Base-by-base conservation (phyloP, 2,113 vertebrate species). In the Osmerus mordax region DNA sequence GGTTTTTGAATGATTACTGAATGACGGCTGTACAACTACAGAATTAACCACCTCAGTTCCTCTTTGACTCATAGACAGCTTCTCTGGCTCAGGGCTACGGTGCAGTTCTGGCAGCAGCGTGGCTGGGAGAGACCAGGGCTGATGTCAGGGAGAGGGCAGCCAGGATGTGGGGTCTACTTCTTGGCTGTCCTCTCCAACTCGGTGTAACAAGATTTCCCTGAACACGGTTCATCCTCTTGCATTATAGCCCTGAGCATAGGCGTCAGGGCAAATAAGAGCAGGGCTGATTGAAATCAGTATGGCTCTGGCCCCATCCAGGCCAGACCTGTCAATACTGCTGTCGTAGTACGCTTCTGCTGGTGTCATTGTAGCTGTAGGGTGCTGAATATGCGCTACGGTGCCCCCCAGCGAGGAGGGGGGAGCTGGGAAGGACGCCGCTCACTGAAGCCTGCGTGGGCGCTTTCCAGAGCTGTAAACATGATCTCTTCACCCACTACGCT, bases 141-240 rank as follows among this genome's bases (percentile, higher is more conserved):
- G 19, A 76, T 63, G 8, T 67, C 18, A 56, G 6, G 41, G 23
- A 47, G 28, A 78, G 32, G 32, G 59, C 51, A 15, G 60, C 60
- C 60, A 5, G 54, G 8, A 56, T 18, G 41, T 64, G 36, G 52
- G 63, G 16, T 58, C 70, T 61, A 69, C 58, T 12, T 9, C 52
- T 77, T 79, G 67, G 66, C 69, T 75, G 67, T 56, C 64, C 71
- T 76, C 64, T 68, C 58, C 76, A 56, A 67, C 53, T 81, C 64
- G 15, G 14, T 58, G 18, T 71, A 80, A 84, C 77, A 2, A 19
- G 69, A 73, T 85, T 80, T 74, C 59, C 69, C 52, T 56, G 15
- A 19, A 14, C 55, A 72, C 15, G 56, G 58, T 76, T 71, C 62
- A 29, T 65, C 63, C 65, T 15, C 61, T 56, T 54, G 54, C 28